Conservation (phyloP, 2,113 vertebrate species). For the Lamprologus sp. region DNA sequence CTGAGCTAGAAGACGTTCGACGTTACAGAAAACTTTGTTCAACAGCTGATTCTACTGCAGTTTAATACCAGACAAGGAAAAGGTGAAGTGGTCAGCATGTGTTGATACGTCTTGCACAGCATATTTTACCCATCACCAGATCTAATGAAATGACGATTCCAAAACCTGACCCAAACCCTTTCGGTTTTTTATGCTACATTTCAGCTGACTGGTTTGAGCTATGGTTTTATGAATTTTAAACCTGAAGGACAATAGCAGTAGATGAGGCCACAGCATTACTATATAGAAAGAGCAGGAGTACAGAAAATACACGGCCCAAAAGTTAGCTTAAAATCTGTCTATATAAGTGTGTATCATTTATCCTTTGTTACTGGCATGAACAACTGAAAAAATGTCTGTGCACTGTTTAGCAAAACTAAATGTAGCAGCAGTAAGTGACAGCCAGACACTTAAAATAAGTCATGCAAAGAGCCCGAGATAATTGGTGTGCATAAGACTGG, state of each 20-base stretch:
- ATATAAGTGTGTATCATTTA: neutral
- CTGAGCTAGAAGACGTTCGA: neutral
- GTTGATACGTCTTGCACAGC: neutral
- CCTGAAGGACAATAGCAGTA: neutral
- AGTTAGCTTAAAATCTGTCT: neutral
- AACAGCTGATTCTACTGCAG: neutral
- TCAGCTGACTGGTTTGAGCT: neutral
- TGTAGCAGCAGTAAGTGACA: slow-evolving; percentile 6
- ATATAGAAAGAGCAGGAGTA: neutral
- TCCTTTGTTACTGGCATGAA: neutral
- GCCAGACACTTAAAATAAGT: slow-evolving; percentile 25
- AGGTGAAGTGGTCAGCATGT: neutral
- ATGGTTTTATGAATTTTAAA: neutral
- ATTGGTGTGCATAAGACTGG: slow-evolving; percentile 29
- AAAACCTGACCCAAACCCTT: neutral
- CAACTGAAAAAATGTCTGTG: neutral
- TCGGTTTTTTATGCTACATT: neutral
- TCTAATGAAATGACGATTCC: neutral
- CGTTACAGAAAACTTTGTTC: neutral
- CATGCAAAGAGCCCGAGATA: slow-evolving; percentile 32
- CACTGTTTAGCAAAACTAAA: neutral
- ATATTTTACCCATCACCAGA: neutral
- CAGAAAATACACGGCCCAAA: neutral
- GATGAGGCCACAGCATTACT: neutral
- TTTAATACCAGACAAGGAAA: neutral